Evolutionary conservation across 1,140 invertebrate species (phyloP).

Genomic region (Elysia chlorotica): DNA sequence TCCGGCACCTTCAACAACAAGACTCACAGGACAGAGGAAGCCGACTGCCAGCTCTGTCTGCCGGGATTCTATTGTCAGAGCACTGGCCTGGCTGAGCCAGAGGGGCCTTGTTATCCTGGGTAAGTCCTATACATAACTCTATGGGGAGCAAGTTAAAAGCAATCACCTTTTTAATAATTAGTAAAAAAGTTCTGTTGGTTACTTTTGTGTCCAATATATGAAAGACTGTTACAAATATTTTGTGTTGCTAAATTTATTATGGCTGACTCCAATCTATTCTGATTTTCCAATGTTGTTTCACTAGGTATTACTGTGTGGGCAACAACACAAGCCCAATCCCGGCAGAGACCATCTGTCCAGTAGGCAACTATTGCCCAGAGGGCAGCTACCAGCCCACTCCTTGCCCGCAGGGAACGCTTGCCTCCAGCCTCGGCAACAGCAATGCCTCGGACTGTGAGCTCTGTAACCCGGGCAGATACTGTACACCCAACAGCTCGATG

Average conservation of each 20-base stretch:
- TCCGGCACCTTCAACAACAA: slow-evolving; percentile 52
- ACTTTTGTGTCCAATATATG: no score
- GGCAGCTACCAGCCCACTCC: slow-evolving; percentile 50
- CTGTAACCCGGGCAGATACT: slow-evolving; percentile 57
- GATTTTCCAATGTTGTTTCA: slow-evolving; percentile 5
- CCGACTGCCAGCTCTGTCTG: slow-evolving; percentile 46
- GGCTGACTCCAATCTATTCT: background rate
- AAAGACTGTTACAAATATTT: no score
- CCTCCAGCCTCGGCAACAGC: slow-evolving; percentile 44
- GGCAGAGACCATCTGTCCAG: slow-evolving; percentile 44
- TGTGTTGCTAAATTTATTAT: no score
- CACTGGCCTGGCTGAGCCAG: slow-evolving; percentile 45
- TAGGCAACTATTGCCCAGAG: slow-evolving; percentile 58
- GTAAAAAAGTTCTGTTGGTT: no score
- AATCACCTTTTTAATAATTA: no score
- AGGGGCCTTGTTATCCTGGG: slow-evolving; percentile 53
- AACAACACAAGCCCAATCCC: slow-evolving; percentile 50
- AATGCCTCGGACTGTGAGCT: slow-evolving; percentile 50
- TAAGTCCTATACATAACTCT: no score
- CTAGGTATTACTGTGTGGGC: slow-evolving; percentile 56
- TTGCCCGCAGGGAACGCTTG: slow-evolving; percentile 54
- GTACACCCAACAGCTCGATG: slow-evolving; percentile 48
- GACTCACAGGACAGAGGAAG: slow-evolving; percentile 29
- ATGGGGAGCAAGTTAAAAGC: no score
- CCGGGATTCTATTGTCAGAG: slow-evolving; percentile 52